Conservation (phyloP, 2,888 invertebrate genomes). For the Microctonus hyperodae region DNA sequence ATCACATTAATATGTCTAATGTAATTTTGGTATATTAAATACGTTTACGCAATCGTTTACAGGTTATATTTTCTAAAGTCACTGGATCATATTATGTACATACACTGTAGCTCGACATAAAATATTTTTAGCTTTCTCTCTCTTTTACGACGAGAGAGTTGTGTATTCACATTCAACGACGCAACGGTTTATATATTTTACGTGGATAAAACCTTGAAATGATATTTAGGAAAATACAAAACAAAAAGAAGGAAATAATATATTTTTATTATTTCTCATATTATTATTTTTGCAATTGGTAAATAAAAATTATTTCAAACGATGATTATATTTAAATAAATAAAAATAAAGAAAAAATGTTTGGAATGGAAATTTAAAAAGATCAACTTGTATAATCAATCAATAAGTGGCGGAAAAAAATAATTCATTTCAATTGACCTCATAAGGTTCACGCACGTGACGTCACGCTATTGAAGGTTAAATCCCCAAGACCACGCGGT, state of each 20-base stretch:
- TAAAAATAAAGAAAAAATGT: not conserved
- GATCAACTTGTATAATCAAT: not conserved
- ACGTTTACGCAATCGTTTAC: conserved; percentile 25
- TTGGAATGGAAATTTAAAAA: not conserved
- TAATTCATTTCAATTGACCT: not conserved
- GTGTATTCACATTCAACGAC: not conserved
- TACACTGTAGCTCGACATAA: not conserved
- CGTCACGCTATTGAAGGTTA: conserved; percentile 10
- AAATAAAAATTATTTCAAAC: no score
- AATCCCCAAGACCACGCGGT: not conserved
- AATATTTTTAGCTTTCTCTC: conserved; percentile 26
- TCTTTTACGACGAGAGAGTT: not conserved
- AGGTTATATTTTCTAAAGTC: conserved; percentile 20
- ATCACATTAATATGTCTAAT: not conserved
- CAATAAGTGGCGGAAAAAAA: not conserved
- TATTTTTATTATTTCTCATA: no score
- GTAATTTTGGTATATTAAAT: not conserved
- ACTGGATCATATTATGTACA: conserved; percentile 23
- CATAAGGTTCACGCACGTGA: not conserved
- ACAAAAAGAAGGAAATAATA: no score
- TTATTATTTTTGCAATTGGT: no score
- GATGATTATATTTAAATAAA: not conserved
- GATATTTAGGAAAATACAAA: not conserved
- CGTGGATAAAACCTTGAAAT: not conserved
- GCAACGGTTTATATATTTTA: not conserved